Evolutionary conservation across 2,113 vertebrate genomes (phyloP), one percentile per base, ranked within the genome.

Genomic region (Engystomops pustulosus): DNA sequence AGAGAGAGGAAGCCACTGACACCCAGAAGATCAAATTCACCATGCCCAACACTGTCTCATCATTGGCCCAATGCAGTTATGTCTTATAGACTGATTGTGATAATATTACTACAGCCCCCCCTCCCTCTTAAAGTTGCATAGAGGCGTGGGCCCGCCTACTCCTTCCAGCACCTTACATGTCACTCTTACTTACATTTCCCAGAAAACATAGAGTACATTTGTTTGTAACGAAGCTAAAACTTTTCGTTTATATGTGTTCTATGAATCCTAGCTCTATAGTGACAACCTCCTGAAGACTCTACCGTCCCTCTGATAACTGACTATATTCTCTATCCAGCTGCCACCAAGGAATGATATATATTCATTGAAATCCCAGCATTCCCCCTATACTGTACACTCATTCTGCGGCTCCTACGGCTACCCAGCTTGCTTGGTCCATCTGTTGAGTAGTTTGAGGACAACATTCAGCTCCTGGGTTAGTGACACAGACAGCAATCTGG

Each of bases 401-500:
- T 45, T 25, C n/a, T 25, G 27, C 58, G 38, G 27, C 20, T n/a
- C 32, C 58, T 77, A 51, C 74, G 38, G 49, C 25, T 77, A 20
- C 20, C 3, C 32, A 23, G 49, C 36, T 25, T 58, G 32, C 74
- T 7, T 55, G 25, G 72, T 55, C 74, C 74, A 77, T 77, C 74
- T 77, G 74, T 58, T 55, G 74, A 38, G 30, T 23, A 77, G 30
- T 58, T 12, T 70, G 15, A 53, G 51, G 74, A 77, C 51, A 38
- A 77, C 30, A 38, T 36, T 38, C 74, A 77, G 32, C 49, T 49
- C 10, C 18, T 23, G 49, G 45, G 74, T 58, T 51, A 77, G 74
- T 77, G 30, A 55, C 74, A 77, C 74, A 58, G 45, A 12, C 49
- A 0, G 51, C 74, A 77, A 77, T 77, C 74, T 58, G 74, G 49